These are phyloP conservation scores for Brachionus koreanus DNA, from an alignment of 1,140 invertebrate species.

Conservation along the genomic window DNA sequence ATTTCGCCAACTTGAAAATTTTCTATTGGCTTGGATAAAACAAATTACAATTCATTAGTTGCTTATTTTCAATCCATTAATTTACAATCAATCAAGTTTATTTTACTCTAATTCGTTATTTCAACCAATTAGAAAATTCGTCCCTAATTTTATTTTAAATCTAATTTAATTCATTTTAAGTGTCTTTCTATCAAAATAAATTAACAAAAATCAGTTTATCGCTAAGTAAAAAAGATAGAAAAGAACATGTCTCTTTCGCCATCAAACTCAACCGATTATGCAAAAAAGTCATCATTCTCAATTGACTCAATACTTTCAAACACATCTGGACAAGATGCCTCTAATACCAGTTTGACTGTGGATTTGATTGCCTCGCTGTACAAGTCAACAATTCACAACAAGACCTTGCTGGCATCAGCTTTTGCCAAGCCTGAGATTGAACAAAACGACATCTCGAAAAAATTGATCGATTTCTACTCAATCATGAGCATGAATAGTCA, in stretches of 20 bases:
- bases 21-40: neutral
- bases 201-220: neutral
- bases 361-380: neutral
- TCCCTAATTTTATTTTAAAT: constrained; percentile 34
- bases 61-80: neutral
- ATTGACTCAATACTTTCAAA: neutral
- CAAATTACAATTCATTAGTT: neutral
- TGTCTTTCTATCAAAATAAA: neutral
- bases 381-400: neutral
- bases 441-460: neutral
- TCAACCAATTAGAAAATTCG: neutral
- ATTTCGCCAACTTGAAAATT: neutral
- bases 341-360: neutral
- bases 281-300: constrained; percentile 3
- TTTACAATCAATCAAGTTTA: neutral
- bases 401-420: neutral
- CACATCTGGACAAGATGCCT: neutral
- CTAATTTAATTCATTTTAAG: neutral
- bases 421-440: neutral
- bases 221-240: neutral
- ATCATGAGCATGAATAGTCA: neutral
- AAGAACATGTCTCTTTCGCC: neutral
- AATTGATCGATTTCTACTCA: neutral
- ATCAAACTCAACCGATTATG: neutral
- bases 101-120: neutral